phyloP scores from a whole-genome alignment of 2,797 vertebrate genomes.

The Brachyalestes nurse region DNA sequence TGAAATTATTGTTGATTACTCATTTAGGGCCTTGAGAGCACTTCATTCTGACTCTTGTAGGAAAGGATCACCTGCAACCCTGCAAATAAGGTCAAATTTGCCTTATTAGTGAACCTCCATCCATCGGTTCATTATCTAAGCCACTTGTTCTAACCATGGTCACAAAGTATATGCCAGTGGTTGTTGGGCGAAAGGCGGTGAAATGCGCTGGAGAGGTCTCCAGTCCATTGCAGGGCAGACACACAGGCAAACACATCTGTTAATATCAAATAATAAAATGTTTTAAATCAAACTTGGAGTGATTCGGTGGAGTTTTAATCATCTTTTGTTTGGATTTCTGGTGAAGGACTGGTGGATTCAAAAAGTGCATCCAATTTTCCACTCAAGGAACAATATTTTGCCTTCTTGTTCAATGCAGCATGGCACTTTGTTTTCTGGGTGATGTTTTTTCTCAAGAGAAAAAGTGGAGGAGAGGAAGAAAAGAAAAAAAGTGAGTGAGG shows the following conservation, averaged over 20 bases:
- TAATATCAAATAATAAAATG: not conserved
- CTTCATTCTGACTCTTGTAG: not conserved
- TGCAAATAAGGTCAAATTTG: not conserved
- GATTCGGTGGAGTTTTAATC: not conserved
- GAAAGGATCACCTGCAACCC: not conserved
- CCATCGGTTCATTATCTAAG: too few species aligned
- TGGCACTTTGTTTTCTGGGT: slow-evolving; percentile 8
- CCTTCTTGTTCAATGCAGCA: slow-evolving; percentile 56
- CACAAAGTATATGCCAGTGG: too few species aligned
- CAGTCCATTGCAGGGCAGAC: too few species aligned
- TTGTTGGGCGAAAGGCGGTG: too few species aligned
- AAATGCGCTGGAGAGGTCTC: too few species aligned
- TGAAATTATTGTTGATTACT: slow-evolving; percentile 51
- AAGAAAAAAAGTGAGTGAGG: not conserved
- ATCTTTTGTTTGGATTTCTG: not conserved
- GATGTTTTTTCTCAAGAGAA: slow-evolving; percentile 19
- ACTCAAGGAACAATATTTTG: slow-evolving; percentile 62
- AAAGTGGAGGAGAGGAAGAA: slow-evolving; percentile 18
- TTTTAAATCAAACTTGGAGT: not conserved
- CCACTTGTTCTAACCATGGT: too few species aligned
- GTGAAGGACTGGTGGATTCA: not conserved
- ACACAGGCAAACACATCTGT: too few species aligned
- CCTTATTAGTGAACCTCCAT: not conserved
- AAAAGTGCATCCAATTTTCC: not conserved
- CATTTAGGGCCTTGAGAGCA: slow-evolving; percentile 23